Conservation (phyloP, 2,888 invertebrate genomes). For the Phaedon cochleariae region DNA sequence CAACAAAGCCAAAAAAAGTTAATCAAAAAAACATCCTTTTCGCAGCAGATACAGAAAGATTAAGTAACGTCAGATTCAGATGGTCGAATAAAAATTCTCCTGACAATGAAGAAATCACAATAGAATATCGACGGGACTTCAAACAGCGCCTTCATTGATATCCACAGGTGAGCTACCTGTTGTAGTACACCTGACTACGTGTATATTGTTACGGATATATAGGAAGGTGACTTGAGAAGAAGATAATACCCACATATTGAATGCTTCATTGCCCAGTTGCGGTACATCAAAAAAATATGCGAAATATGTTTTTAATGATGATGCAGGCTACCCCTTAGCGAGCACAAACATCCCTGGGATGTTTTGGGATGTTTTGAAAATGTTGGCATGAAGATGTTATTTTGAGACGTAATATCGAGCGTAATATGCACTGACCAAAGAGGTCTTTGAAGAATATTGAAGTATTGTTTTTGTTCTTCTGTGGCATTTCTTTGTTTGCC, state of each 20-base stretch:
- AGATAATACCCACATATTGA: conserved; percentile 8
- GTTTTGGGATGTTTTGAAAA: too few relatives aligned
- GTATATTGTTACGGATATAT: conserved; percentile 8
- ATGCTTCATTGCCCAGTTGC: not conserved
- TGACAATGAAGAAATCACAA: conserved; percentile 47
- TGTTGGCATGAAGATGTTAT: too few relatives aligned
- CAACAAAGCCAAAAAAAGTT: conserved; percentile 21
- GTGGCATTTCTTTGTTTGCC: too few relatives aligned
- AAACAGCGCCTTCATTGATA: conserved; percentile 41
- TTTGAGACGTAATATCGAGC: too few relatives aligned
- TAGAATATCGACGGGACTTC: conserved; percentile 38
- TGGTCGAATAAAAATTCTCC: conserved; percentile 36
- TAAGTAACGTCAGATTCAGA: conserved; percentile 21
- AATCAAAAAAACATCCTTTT: conserved; percentile 15
- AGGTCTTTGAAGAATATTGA: too few relatives aligned
- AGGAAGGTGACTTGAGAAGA: conserved; percentile 18
- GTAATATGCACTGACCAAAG: too few relatives aligned
- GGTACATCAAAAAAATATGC: too few relatives aligned
- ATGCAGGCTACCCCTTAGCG: too few relatives aligned
- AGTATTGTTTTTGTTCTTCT: too few relatives aligned
- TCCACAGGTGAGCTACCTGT: conserved; percentile 54
- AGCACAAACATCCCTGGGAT: too few relatives aligned
- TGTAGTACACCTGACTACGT: conserved; percentile 45
- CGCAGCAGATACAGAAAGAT: conserved; percentile 28
- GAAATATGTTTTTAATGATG: too few relatives aligned